Percentiles rank a stretch among this genome's conserved stretches.
These are phyloP conservation scores for Nephila pilipes DNA, from an alignment of 1,140 invertebrate genomes.

Conservation along the genomic window DNA sequence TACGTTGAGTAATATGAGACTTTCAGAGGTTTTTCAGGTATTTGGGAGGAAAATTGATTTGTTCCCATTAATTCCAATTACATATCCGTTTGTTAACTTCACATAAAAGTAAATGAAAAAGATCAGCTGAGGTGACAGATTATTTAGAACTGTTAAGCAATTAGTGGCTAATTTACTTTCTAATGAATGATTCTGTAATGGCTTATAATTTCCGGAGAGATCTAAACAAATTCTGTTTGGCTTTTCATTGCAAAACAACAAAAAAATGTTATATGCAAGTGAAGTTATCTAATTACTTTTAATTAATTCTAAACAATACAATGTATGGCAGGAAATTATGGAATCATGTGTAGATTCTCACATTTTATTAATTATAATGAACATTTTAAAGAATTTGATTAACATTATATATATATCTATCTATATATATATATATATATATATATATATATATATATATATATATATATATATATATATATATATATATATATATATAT, in stretches of 20 bases:
- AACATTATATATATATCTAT: too few species aligned
- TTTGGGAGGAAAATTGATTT: background rate
- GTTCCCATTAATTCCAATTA: background rate
- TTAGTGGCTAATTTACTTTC: conserved; percentile 62
- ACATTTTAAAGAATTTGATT: too few species aligned
- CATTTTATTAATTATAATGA: background rate
- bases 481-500: too few species aligned
- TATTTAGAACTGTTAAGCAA: conserved; percentile 60
- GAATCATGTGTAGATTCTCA: background rate
- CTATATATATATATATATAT: too few species aligned
- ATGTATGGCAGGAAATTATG: background rate
- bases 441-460: too few species aligned
- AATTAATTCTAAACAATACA: background rate
- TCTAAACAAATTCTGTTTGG: conserved; percentile 20
- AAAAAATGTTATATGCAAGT: too few species aligned
- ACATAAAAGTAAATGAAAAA: background rate
- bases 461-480: too few species aligned
- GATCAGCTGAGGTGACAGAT: background rate
- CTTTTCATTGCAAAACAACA: background rate
- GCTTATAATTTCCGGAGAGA: conserved; percentile 8
- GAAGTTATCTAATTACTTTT: conserved; percentile 62
- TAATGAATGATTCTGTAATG: conserved; percentile 48
- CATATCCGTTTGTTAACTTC: conserved; percentile 8
- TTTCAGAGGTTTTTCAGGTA: too few species aligned
- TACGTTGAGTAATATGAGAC: too few species aligned